Evolutionary conservation across 2,888 invertebrate genomes (phyloP).

Genomic region (Catocala sponsa): DNA sequence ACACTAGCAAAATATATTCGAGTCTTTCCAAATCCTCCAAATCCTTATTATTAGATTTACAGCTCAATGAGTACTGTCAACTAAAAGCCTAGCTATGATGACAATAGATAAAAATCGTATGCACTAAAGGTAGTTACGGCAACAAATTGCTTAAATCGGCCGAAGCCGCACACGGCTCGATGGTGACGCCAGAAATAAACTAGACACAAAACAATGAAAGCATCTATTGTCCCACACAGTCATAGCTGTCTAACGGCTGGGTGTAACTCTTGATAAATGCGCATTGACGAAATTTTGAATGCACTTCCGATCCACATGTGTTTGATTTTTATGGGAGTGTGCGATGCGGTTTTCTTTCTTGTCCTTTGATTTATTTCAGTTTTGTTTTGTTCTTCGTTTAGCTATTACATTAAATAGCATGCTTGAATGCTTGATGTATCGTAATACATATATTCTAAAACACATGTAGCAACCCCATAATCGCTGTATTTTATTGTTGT

Average conservation of each 20-base stretch:
- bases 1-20: too few relatives aligned
- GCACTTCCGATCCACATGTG: slow-evolving; percentile 51
- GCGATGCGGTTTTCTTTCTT: slow-evolving; percentile 27
- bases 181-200: slow-evolving; percentile 72
- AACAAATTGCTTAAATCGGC: slow-evolving; percentile 68
- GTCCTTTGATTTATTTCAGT: slow-evolving; percentile 17
- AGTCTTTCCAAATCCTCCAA: too few relatives aligned
- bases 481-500: too few relatives aligned
- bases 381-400: background rate
- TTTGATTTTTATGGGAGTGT: slow-evolving; percentile 40
- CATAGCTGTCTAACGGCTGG: slow-evolving; percentile 44
- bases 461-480: too few relatives aligned
- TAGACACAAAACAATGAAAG: slow-evolving; percentile 67
- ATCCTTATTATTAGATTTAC: too few relatives aligned
- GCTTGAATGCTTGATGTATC: too few relatives aligned
- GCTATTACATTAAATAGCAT: background rate
- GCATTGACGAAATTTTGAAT: slow-evolving; percentile 41
- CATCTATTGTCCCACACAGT: slow-evolving; percentile 49
- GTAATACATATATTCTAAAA: too few relatives aligned
- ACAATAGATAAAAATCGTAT: slow-evolving; percentile 26
- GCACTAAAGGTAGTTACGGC: slow-evolving; percentile 42
- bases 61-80: too few relatives aligned
- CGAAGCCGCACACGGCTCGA: slow-evolving; percentile 61
- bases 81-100: too few relatives aligned
- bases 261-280: slow-evolving; percentile 50